Conservation (phyloP, 1,140 invertebrate species). For the Fopius arisanus region DNA sequence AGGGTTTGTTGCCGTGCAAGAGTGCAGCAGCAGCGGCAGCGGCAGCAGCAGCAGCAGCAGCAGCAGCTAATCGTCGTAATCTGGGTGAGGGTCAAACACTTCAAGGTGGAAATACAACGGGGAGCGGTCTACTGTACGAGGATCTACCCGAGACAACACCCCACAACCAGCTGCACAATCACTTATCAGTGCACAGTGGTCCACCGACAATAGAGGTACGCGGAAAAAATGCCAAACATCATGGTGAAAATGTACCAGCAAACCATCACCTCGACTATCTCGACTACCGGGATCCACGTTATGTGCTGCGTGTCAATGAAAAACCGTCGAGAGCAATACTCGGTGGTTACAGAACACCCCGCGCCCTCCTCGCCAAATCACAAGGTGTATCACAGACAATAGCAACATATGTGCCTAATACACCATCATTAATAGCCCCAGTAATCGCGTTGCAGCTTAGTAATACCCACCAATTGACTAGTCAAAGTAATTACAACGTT, state of each 20-base stretch:
- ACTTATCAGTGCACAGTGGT: constrained; percentile 59
- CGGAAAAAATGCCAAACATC: constrained; percentile 45
- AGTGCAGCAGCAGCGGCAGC: constrained; percentile 67
- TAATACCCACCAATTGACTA: not conserved
- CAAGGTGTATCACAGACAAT: constrained; percentile 46
- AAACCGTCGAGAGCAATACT: constrained; percentile 56
- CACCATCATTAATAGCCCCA: not conserved
- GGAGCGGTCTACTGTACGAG: constrained; percentile 70
- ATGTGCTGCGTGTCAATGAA: constrained; percentile 54
- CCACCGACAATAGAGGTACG: constrained; percentile 68
- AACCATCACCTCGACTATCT: constrained; percentile 60
- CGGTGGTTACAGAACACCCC: constrained; percentile 56
- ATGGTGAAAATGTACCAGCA: constrained; percentile 41
- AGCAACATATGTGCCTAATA: constrained; percentile 36
- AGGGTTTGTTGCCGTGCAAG: constrained; percentile 75
- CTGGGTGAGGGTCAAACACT: constrained; percentile 48
- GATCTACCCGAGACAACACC: constrained; percentile 67
- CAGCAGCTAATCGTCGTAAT: constrained; percentile 53
- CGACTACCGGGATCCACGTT: constrained; percentile 60
- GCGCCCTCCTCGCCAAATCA: constrained; percentile 49
- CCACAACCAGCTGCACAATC: constrained; percentile 58
- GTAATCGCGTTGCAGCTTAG: not conserved
- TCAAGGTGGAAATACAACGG: constrained; percentile 51
- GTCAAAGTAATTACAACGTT: not conserved
- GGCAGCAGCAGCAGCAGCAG: too few species aligned